phyloP scores from a whole-genome alignment of 2,888 invertebrate species.

The Eumerus sabulonum region DNA sequence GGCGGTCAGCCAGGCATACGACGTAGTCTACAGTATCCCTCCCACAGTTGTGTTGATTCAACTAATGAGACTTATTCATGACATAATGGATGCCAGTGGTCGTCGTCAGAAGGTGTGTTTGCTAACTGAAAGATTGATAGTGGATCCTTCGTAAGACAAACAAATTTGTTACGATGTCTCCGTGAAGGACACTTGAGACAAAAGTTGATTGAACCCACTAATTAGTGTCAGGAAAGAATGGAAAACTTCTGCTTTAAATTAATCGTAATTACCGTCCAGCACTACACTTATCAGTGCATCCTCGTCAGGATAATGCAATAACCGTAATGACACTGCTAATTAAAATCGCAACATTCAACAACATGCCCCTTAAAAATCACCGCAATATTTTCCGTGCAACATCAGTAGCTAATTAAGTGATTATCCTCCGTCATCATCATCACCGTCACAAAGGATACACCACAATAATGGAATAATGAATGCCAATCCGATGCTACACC shows the following conservation, averaged over 20 bases:
- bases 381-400: slow-evolving; percentile 5
- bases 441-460: slow-evolving; percentile 56
- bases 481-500: slow-evolving; percentile 53
- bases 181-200: no score
- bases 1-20: background rate
- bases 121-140: slow-evolving; percentile 54
- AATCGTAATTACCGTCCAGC: slow-evolving; percentile 21
- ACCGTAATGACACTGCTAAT: slow-evolving; percentile 46
- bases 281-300: background rate
- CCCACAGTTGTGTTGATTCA: slow-evolving; percentile 57
- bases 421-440: slow-evolving; percentile 53
- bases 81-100: slow-evolving; percentile 53
- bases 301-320: slow-evolving; percentile 1
- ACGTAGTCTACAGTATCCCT: background rate
- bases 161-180: no score
- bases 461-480: slow-evolving; percentile 60
- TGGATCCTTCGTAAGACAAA: background rate
- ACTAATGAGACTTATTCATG: slow-evolving; percentile 34
- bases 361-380: slow-evolving; percentile 1
- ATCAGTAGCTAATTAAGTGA: slow-evolving; percentile 61
- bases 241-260: slow-evolving; percentile 9
- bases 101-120: slow-evolving; percentile 43
- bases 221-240: no score
- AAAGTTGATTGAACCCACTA: no score
- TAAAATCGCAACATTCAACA: slow-evolving; percentile 36